phyloP scores from a whole-genome alignment of 2,113 vertebrate species.

The Cyanocitta stelleri region DNA sequence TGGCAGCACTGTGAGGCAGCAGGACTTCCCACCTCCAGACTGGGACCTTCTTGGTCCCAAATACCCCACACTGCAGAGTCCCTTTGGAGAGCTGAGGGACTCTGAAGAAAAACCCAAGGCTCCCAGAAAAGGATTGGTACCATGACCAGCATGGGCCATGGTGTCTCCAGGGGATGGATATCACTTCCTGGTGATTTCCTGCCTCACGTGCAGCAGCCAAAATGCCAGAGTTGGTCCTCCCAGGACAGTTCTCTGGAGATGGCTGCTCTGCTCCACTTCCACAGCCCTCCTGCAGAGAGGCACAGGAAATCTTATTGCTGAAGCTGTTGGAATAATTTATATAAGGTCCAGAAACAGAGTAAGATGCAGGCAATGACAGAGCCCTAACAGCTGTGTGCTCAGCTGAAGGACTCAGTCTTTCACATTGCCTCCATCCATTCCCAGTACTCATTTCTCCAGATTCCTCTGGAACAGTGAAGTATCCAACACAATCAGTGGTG shows the following conservation, averaged over 20 bases:
- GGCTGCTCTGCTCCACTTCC: background rate
- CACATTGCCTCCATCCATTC: background rate
- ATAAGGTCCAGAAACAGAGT: background rate
- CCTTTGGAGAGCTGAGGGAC: background rate
- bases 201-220: background rate
- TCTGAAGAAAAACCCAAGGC: background rate
- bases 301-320: background rate
- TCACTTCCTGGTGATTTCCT: background rate
- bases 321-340: background rate
- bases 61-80: background rate
- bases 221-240: background rate
- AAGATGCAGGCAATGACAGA: background rate
- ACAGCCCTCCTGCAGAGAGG: background rate
- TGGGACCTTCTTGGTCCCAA: background rate
- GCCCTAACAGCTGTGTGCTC: background rate
- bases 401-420: background rate
- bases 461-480: constrained; percentile 75
- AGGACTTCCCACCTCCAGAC: background rate
- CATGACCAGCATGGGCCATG: fast-evolving
- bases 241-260: background rate
- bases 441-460: constrained; percentile 73
- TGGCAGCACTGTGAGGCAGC: background rate
- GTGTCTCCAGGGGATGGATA: background rate
- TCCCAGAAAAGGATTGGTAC: background rate
- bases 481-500: constrained; percentile 59